These are phyloP conservation scores for Drosophila rhopaloa DNA, from an alignment of 1,140 invertebrate species.

Conservation along the genomic window DNA sequence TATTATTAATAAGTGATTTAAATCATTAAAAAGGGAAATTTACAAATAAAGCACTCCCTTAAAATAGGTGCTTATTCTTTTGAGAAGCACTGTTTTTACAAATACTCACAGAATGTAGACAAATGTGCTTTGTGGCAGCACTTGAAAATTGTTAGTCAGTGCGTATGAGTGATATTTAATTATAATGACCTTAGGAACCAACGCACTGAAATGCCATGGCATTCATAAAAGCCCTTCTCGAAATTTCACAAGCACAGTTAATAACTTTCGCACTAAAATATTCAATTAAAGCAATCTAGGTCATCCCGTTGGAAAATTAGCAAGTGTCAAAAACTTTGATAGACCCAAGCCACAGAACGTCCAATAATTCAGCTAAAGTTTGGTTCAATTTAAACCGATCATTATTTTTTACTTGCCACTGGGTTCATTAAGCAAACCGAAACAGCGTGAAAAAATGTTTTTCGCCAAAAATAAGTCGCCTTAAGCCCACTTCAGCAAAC, in stretches of 20 bases:
- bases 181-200: constrained; percentile 51
- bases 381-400: neutral
- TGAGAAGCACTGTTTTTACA: neutral
- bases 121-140: neutral
- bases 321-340: constrained; percentile 11
- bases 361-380: constrained; percentile 1
- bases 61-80: neutral
- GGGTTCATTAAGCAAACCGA: neutral
- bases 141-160: constrained; percentile 43
- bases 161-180: constrained; percentile 78
- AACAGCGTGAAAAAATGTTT: neutral
- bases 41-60: no score
- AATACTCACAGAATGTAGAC: constrained; percentile 18
- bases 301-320: constrained; percentile 3
- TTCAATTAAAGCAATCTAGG: neutral
- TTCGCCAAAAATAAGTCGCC: constrained; percentile 4
- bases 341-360: neutral
- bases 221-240: neutral
- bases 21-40: no score
- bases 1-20: no score
- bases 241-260: neutral
- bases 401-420: constrained; percentile 1
- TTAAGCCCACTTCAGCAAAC: neutral
- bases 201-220: neutral
- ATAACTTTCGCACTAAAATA: neutral